Evolutionary conservation across 2,113 vertebrate genomes (phyloP).

Genomic region (Beaufortia kweichowensis): DNA sequence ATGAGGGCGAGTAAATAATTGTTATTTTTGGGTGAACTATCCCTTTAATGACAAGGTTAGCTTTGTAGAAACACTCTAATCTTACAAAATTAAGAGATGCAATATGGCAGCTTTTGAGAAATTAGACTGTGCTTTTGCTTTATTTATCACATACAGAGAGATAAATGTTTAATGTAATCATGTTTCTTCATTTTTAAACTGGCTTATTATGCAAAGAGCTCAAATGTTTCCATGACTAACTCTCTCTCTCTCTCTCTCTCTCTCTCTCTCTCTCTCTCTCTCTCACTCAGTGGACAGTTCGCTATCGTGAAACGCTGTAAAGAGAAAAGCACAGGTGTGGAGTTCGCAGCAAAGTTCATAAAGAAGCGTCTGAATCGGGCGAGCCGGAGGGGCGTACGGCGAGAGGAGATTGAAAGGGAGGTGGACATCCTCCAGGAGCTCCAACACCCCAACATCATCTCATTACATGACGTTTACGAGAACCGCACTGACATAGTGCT

Average conservation of each 20-base stretch:
- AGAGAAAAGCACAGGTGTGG: constrained; percentile 80
- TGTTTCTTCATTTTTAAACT: no score
- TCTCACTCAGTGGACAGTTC: constrained; percentile 86
- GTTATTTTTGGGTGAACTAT: no score
- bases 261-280: constrained; percentile 32
- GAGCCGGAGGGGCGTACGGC: constrained; percentile 86
- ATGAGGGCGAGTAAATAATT: no score
- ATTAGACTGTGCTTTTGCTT: neutral
- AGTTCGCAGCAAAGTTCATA: constrained; percentile 94
- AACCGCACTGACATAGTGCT: constrained; percentile 94
- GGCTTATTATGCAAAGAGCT: no score
- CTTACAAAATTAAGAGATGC: neutral
- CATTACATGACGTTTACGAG: constrained; percentile 90
- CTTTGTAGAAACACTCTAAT: neutral
- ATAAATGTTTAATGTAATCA: neutral
- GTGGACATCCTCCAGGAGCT: constrained; percentile 89
- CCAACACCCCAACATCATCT: constrained; percentile 86
- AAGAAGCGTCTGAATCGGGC: constrained; percentile 88
- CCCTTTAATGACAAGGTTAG: no score
- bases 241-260: neutral
- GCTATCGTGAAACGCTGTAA: constrained; percentile 90
- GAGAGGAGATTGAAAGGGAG: constrained; percentile 91
- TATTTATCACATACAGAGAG: neutral
- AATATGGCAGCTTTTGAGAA: neutral
- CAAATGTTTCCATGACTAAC: no score